These are phyloP conservation scores for Amblyornis subalaris DNA, from an alignment of 2,113 vertebrate genomes.

Conservation along the genomic window DNA sequence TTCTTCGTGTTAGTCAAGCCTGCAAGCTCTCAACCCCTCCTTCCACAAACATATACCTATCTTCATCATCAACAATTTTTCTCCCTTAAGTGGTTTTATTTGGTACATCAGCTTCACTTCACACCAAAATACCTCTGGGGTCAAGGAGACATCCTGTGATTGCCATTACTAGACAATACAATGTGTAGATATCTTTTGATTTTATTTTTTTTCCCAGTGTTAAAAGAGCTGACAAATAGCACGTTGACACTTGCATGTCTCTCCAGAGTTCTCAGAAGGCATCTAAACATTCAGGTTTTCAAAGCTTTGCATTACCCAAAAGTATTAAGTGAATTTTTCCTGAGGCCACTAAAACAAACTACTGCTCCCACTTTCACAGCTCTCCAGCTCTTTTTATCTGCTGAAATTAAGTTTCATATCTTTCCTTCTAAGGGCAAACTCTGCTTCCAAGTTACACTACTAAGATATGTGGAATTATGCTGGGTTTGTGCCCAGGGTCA, in stretches of 20 bases:
- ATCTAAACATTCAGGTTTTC: constrained; percentile 60
- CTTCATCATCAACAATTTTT: neutral
- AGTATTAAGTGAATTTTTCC: constrained; percentile 55
- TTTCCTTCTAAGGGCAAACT: neutral
- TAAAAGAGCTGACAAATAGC: constrained; percentile 27
- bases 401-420: neutral
- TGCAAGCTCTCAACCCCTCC: no score
- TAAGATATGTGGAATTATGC: neutral
- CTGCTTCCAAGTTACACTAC: neutral
- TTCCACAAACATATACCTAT: neutral
- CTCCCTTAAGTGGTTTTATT: neutral
- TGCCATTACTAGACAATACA: neutral
- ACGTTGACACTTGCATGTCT: constrained; percentile 38
- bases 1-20: neutral
- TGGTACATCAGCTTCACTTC: neutral
- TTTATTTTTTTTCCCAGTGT: neutral
- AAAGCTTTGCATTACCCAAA: constrained; percentile 43
- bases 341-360: constrained; percentile 51
- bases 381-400: constrained; percentile 1
- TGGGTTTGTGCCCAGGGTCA: neutral
- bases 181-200: neutral
- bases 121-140: neutral
- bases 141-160: neutral
- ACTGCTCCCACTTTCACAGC: constrained; percentile 18
- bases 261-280: constrained; percentile 17